These are phyloP conservation scores for Cisticola juncidis DNA, from an alignment of 2,113 vertebrate genomes.

Conservation along the genomic window DNA sequence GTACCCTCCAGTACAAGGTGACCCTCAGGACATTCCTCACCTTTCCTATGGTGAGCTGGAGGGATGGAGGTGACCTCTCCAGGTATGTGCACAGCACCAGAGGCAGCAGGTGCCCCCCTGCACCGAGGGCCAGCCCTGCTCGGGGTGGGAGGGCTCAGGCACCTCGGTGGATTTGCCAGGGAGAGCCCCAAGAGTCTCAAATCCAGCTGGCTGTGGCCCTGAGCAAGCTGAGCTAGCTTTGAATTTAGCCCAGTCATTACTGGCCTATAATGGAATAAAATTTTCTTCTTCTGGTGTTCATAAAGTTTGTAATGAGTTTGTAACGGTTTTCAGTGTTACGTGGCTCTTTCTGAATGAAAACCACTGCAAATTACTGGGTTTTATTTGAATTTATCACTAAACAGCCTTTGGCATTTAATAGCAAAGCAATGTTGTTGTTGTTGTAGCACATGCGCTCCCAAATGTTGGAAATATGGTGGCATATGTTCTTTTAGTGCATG, in stretches of 20 bases:
- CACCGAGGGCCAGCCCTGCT: neutral
- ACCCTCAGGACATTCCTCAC: fast-evolving
- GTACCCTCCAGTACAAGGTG: too few relatives aligned
- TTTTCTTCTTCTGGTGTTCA: neutral
- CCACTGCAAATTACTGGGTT: neutral
- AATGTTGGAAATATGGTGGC: neutral
- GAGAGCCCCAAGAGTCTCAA: neutral
- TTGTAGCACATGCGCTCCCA: neutral
- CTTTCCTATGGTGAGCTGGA: neutral
- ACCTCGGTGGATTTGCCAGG: neutral
- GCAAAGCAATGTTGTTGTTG: neutral
- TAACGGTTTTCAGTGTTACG: fast-evolving
- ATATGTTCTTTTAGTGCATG: neutral
- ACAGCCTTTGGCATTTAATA: constrained; percentile 15
- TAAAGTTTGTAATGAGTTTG: neutral
- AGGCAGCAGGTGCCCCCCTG: neutral
- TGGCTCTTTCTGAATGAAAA: neutral
- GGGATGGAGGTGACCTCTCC: neutral
- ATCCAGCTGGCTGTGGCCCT: neutral
- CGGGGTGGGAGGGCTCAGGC: neutral
- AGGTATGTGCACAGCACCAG: fast-evolving
- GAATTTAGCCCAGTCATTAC: neutral
- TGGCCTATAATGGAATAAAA: neutral
- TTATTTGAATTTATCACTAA: constrained; percentile 6
- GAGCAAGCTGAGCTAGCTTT: neutral